Evolutionary conservation across 2,113 vertebrate species (phyloP).

Genomic region (Sylvietta virens): DNA sequence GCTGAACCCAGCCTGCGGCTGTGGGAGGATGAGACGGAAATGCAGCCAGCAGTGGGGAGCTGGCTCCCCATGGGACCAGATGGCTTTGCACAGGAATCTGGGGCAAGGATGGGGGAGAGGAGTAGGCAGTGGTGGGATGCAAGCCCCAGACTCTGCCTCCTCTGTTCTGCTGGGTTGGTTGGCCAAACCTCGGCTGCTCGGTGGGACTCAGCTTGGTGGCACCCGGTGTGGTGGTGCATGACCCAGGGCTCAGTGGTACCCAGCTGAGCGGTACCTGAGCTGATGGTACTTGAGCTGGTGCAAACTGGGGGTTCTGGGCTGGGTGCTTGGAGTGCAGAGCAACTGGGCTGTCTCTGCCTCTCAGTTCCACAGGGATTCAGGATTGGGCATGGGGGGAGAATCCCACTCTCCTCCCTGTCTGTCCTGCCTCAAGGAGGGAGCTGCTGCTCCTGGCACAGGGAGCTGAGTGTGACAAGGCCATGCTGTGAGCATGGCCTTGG

Average conservation of each 20-base stretch:
- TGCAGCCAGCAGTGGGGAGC: not conserved
- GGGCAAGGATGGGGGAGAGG: not conserved
- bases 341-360: not conserved
- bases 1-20: accelerated
- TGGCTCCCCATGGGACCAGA: not conserved
- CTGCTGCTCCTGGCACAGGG: not conserved
- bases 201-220: not conserved
- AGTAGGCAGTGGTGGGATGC: not conserved
- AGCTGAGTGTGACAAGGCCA: accelerated
- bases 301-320: not conserved
- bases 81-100: not conserved
- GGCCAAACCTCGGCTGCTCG: accelerated
- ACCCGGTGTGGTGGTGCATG: not conserved
- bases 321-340: not conserved
- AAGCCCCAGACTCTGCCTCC: accelerated
- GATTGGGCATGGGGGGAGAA: not conserved
- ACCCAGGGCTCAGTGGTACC: not conserved
- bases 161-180: not conserved
- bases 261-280: not conserved
- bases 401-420: not conserved
- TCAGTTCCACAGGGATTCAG: not conserved
- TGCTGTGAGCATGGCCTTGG: not conserved
- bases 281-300: not conserved
- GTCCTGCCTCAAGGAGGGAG: not conserved
- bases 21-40: not conserved